Percentiles rank a stretch among this genome's conserved stretches.
Conservation (phyloP, 2,888 invertebrate species). For the Holacanthella duospinosa region DNA sequence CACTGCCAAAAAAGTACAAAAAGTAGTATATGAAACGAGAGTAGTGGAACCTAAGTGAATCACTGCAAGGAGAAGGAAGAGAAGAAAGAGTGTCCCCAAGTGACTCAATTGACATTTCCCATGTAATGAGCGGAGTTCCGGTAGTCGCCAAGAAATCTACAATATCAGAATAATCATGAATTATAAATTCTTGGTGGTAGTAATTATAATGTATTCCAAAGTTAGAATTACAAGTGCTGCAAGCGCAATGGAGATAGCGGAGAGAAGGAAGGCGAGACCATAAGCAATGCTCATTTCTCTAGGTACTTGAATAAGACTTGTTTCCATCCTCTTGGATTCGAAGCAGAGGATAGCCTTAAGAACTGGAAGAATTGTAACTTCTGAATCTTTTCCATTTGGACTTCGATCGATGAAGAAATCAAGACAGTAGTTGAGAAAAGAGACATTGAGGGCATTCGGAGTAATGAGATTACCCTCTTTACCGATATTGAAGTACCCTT, state of each 20-base stretch:
- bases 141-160: conserved; percentile 30
- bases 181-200: background rate
- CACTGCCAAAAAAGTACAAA: conserved; percentile 34
- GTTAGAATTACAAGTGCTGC: conserved; percentile 33
- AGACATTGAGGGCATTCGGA: conserved; percentile 12
- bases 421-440: conserved; percentile 31
- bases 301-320: conserved; percentile 14
- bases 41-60: conserved; percentile 25
- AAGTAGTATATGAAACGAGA: conserved; percentile 1
- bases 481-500: conserved; percentile 17
- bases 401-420: conserved; percentile 27
- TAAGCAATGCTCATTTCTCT: conserved; percentile 19
- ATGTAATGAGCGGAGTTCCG: conserved; percentile 30
- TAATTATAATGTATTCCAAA: background rate
- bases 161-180: conserved; percentile 6
- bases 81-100: conserved; percentile 33
- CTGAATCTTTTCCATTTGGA: background rate
- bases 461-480: conserved; percentile 24
- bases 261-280: conserved; percentile 29
- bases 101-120: conserved; percentile 37
- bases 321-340: background rate
- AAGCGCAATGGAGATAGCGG: conserved; percentile 32
- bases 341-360: conserved; percentile 24
- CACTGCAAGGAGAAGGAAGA: conserved; percentile 30
- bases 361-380: conserved; percentile 2